Evolutionary conservation across 2,113 vertebrate genomes (phyloP).

Genomic region (Macrotis lagotis): DNA sequence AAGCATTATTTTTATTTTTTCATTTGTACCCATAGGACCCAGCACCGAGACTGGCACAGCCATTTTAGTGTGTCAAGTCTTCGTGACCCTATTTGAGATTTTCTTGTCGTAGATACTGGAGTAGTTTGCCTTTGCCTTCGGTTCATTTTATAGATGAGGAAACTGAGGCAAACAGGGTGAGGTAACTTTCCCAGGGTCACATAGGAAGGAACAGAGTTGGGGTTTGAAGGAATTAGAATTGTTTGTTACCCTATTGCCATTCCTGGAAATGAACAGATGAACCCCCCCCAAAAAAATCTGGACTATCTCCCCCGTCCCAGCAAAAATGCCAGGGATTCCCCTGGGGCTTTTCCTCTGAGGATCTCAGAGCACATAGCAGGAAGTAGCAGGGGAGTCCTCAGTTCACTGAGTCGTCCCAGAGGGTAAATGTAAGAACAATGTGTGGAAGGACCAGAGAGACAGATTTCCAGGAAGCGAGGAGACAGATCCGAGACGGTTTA

Average conservation of each 20-base stretch:
- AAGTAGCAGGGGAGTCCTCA: neutral
- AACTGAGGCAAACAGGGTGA: neutral
- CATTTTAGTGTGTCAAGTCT: neutral
- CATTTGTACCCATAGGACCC: neutral
- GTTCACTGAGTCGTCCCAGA: neutral
- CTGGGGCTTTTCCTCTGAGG: neutral
- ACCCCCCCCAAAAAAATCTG: no score
- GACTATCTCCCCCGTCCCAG: fast-evolving
- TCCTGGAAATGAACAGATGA: neutral
- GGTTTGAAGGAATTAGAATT: neutral
- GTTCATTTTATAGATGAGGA: neutral
- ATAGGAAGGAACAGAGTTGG: neutral
- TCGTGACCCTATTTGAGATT: neutral
- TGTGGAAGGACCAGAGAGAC: neutral
- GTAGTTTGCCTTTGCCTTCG: neutral
- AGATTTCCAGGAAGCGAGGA: neutral
- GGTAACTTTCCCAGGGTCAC: neutral
- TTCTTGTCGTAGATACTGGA: neutral
- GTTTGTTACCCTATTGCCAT: neutral
- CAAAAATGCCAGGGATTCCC: neutral
- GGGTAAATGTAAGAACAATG: neutral
- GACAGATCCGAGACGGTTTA: neutral
- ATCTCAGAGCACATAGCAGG: neutral
- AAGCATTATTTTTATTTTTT: neutral
- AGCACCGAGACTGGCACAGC: neutral